These are phyloP conservation scores for Prostheceraeus crozeri DNA, from an alignment of 2,888 invertebrate species.

Conservation along the genomic window DNA sequence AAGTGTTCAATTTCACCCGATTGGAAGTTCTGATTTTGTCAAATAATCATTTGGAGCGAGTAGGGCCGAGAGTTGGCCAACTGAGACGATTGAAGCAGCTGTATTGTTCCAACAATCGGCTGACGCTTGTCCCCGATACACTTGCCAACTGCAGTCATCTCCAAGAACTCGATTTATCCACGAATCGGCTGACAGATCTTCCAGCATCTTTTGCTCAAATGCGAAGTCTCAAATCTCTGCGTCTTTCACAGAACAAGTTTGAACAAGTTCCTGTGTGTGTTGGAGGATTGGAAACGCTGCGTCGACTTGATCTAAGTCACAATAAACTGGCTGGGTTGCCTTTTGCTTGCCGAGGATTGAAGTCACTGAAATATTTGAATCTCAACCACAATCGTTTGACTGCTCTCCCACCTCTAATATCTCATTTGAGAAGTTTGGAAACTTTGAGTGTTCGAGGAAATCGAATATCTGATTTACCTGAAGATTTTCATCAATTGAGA, in stretches of 20 bases:
- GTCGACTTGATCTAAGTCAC: slow-evolving; percentile 47
- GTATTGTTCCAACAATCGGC: slow-evolving; percentile 43
- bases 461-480: slow-evolving; percentile 46
- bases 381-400: slow-evolving; percentile 50
- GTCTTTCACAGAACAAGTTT: slow-evolving; percentile 44
- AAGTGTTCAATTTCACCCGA: slow-evolving; percentile 45
- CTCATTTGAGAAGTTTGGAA: slow-evolving; percentile 39
- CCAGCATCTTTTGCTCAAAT: slow-evolving; percentile 40
- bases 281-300: slow-evolving; percentile 46
- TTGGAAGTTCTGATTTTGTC: slow-evolving; percentile 48
- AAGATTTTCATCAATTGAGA: slow-evolving; percentile 47
- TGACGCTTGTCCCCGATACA: slow-evolving; percentile 48
- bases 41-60: slow-evolving; percentile 33
- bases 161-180: slow-evolving; percentile 45
- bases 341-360: slow-evolving; percentile 46
- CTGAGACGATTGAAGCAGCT: slow-evolving; percentile 27
- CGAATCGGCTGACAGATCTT: slow-evolving; percentile 45
- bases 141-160: slow-evolving; percentile 49
- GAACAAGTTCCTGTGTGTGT: slow-evolving; percentile 50
- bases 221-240: background rate
- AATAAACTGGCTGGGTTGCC: slow-evolving; percentile 53
- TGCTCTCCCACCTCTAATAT: slow-evolving; percentile 43
- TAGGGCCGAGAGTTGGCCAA: slow-evolving; percentile 35
- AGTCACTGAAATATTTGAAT: slow-evolving; percentile 45
- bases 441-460: slow-evolving; percentile 43